phyloP scores from a whole-genome alignment of 2,888 invertebrate species.

The Mamestra brassicae region DNA sequence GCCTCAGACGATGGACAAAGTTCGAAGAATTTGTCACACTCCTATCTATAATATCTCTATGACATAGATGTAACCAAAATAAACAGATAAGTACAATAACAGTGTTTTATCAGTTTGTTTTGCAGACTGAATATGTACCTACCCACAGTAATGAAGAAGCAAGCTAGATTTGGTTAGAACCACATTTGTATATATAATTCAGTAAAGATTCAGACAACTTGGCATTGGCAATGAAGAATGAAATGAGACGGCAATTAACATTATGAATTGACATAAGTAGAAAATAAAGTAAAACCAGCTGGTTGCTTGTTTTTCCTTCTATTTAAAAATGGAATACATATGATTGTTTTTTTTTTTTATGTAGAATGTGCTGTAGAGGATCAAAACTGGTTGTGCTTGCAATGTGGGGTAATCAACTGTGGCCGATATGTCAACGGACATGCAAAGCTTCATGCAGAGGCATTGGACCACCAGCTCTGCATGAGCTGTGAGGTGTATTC shows the following conservation, averaged over 20 bases:
- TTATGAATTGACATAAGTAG: neutral
- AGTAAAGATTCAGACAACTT: conserved; percentile 7
- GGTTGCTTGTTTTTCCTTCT: neutral
- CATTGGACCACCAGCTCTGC: conserved; percentile 93
- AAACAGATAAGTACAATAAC: conserved; percentile 55
- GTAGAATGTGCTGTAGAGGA: conserved; percentile 92
- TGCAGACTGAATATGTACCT: conserved; percentile 1
- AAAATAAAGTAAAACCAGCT: neutral
- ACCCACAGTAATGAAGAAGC: neutral
- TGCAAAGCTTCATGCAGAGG: conserved; percentile 93
- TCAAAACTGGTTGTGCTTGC: conserved; percentile 95
- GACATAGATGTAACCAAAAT: conserved; percentile 46
- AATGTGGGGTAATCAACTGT: conserved; percentile 94
- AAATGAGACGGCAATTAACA: conserved; percentile 1
- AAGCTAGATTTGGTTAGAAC: conserved; percentile 1
- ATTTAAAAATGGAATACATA: neutral
- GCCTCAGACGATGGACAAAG: neutral
- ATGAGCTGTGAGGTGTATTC: conserved; percentile 94
- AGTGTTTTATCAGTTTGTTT: conserved; percentile 40
- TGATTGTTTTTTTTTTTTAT: conserved; percentile 62
- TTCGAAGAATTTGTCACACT: conserved; percentile 10
- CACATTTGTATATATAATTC: neutral
- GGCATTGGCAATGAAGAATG: conserved; percentile 9
- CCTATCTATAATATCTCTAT: conserved; percentile 26
- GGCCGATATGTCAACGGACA: conserved; percentile 95